Percentiles rank a stretch among this genome's conserved stretches.
phyloP scores from a whole-genome alignment of 2,888 invertebrate species.

The Dinocampus coccinellae region DNA sequence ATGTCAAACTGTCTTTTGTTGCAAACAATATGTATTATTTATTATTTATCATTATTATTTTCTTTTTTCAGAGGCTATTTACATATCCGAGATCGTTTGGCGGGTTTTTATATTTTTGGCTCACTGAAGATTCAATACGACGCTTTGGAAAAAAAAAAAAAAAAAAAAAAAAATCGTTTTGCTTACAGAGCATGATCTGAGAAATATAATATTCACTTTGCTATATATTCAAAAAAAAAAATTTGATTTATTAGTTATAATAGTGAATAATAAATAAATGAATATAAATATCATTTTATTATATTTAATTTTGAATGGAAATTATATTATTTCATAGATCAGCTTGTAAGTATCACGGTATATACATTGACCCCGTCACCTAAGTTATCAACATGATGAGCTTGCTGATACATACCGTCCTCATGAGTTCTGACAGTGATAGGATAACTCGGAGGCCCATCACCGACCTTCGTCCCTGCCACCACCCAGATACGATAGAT shows the following conservation, averaged over 20 bases:
- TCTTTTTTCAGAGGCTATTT: constrained; percentile 23
- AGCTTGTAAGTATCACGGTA: constrained; percentile 20
- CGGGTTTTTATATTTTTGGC: constrained; percentile 70
- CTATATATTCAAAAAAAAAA: background rate
- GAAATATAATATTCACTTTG: background rate
- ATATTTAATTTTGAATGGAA: too few species aligned
- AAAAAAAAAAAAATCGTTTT: background rate
- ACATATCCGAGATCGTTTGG: constrained; percentile 54
- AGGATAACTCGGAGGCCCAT: constrained; percentile 93
- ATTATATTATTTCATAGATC: constrained; percentile 20
- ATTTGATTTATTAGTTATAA: background rate
- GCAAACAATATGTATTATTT: constrained; percentile 23
- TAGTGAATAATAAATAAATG: too few species aligned
- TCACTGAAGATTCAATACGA: constrained; percentile 47
- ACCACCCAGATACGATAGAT: constrained; percentile 97
- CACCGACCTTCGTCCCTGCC: constrained; percentile 96
- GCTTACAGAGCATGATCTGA: constrained; percentile 19
- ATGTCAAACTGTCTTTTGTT: background rate
- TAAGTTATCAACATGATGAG: constrained; percentile 17
- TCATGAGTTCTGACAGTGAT: constrained; percentile 95
- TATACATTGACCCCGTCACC: background rate
- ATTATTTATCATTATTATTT: too few species aligned
- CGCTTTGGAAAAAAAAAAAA: constrained; percentile 24
- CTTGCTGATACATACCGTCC: constrained; percentile 91
- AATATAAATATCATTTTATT: too few species aligned